phyloP scores from a whole-genome alignment of 2,797 vertebrate genomes.

The Clarias laeviceps region DNA sequence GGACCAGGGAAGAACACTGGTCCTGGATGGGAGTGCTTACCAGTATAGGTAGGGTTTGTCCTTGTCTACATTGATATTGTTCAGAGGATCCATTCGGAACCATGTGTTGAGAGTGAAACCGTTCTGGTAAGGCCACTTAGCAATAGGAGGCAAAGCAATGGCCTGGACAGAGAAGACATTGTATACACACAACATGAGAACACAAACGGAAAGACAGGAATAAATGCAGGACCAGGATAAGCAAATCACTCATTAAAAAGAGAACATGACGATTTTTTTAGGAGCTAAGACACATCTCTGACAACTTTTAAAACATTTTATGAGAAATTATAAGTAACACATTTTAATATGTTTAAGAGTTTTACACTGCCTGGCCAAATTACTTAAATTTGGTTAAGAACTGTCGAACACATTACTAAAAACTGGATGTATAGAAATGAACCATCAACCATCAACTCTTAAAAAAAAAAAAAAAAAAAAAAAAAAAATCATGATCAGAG shows the following conservation, averaged over 20 bases:
- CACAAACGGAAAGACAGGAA: background rate
- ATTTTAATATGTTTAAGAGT: too few species aligned
- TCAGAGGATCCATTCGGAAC: slow-evolving; percentile 99
- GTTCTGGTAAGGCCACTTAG: slow-evolving; percentile 99
- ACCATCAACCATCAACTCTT: too few species aligned
- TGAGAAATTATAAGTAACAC: background rate
- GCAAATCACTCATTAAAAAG: background rate
- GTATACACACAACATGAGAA: background rate
- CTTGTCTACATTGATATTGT: slow-evolving; percentile 99
- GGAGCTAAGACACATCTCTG: background rate
- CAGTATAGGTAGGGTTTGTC: slow-evolving; percentile 99
- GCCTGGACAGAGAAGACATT: slow-evolving; percentile 73
- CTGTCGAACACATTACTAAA: too few species aligned
- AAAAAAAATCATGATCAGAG: too few species aligned
- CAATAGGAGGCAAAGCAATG: slow-evolving; percentile 97
- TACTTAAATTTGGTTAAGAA: too few species aligned
- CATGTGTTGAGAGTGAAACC: slow-evolving; percentile 99
- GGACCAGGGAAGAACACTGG: background rate
- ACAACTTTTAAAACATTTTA: background rate
- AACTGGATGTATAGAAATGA: too few species aligned
- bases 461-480: too few species aligned
- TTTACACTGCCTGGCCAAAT: too few species aligned
- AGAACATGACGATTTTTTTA: too few species aligned
- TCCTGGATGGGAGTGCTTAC: slow-evolving; percentile 72
- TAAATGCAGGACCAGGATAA: background rate